phyloP scores from a whole-genome alignment of 2,797 vertebrate species.

The Momotus momota region DNA sequence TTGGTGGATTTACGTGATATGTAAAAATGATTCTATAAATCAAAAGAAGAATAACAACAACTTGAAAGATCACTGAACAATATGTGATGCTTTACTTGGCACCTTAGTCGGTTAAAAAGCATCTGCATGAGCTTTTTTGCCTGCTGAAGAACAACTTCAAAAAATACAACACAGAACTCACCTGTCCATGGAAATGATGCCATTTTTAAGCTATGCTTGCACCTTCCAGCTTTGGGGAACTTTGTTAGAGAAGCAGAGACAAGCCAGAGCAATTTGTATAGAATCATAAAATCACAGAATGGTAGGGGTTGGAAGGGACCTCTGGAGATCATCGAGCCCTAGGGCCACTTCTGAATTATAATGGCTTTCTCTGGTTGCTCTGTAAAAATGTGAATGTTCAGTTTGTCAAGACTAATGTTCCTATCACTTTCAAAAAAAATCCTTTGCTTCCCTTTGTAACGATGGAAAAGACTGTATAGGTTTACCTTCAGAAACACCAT shows the following conservation, averaged over 20 bases:
- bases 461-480: neutral
- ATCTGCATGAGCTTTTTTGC: neutral
- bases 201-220: neutral
- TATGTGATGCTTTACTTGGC: neutral
- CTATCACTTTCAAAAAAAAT: neutral
- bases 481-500: neutral
- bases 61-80: neutral
- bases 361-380: neutral
- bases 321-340: neutral
- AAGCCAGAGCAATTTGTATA: neutral
- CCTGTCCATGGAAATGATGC: neutral
- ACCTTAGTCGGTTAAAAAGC: neutral
- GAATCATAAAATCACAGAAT: no score
- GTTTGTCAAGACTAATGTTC: neutral
- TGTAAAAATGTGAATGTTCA: neutral
- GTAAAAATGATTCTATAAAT: neutral
- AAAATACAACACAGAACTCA: neutral
- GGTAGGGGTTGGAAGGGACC: no score
- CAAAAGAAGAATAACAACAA: neutral
- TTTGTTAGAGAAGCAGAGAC: neutral
- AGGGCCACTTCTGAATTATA: neutral
- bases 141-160: neutral
- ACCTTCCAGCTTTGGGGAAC: neutral
- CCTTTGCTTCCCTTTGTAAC: neutral
- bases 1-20: neutral